A percentile compares a stretch with the other conserved stretches of the same genome.
Evolutionary conservation across 2,888 invertebrate genomes (phyloP).

Genomic region (Lysandra bellargus): DNA sequence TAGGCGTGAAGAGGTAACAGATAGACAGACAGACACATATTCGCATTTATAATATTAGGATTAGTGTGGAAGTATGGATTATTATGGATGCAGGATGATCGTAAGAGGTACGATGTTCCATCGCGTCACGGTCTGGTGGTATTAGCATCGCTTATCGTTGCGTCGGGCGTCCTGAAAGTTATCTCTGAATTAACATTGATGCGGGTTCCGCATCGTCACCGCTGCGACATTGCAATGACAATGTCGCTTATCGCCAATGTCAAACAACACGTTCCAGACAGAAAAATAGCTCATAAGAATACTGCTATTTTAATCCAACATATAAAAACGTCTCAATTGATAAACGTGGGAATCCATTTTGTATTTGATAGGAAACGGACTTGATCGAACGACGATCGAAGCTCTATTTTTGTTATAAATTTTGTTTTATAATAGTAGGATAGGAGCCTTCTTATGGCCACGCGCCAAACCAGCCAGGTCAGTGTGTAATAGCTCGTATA

Average conservation of each 20-base stretch:
- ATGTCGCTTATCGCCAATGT: slow-evolving; percentile 25
- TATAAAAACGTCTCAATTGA: neutral
- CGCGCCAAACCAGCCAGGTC: neutral
- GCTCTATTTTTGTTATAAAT: too few relatives aligned
- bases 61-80: too few relatives aligned
- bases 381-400: too few relatives aligned
- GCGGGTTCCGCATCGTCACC: slow-evolving; percentile 35
- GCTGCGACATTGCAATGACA: slow-evolving; percentile 36
- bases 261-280: slow-evolving; percentile 17
- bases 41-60: too few relatives aligned
- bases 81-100: too few relatives aligned
- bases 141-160: slow-evolving; percentile 8
- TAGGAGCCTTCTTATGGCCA: neutral
- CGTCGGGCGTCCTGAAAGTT: neutral
- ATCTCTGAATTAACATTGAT: slow-evolving; percentile 28
- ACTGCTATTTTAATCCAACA: neutral
- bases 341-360: neutral
- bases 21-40: too few relatives aligned
- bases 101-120: neutral
- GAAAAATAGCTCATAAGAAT: neutral
- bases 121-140: slow-evolving; percentile 8
- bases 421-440: neutral
- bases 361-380: neutral
- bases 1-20: too few relatives aligned
- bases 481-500: neutral